Base-by-base conservation (phyloP, 2,888 invertebrate species). In the Dryomyza anilis region DNA sequence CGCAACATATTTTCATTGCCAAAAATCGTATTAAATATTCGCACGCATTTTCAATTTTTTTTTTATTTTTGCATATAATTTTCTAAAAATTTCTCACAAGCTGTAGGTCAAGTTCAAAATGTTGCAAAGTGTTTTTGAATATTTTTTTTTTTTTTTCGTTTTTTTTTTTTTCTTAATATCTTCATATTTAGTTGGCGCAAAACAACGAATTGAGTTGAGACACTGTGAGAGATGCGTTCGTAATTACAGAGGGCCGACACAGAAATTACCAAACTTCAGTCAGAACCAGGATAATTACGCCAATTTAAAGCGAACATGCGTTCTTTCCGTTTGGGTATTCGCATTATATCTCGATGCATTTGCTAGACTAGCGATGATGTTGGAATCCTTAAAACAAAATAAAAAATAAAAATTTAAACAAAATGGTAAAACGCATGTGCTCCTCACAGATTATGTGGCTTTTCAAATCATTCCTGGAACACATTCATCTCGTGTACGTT, bases 211-310 rank as follows among this genome's bases (percentile, higher is more conserved):
- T 5, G 6, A 39, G 19, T 7, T 7, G 25, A 25, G 50, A 12
- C 21, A 25, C 33, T 23, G 25, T 39, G 52, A 50, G n/a, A 52
- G 53, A 43, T 53, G 46, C 27, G 50, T 27, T 52, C 61, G 61
- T 61, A 53, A 61, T 61, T 61, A 53, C 61, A 29, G 53, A 43
- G 27, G 14, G 23, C n/a, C 43, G 53, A 29, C 52, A 33, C 59
- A 53, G 52, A 39, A 61, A 61, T 64, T 64, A 59, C 58, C 64
- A 64, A 64, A 64, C 64, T 64, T 59, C 64, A 45, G n/a, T n/a
- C n/a, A n/a, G 59, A 45, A 64, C 53, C 45, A 58, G 55, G 50
- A 64, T 64, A 64, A 64, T 64, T 64, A 55, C 46, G 53, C 43
- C 64, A 64, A 64, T 64, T 64, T 64, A 52, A 39, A 52, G 10